Percentiles rank a stretch among this genome's conserved stretches.
These are phyloP conservation scores for Vanessa atalanta DNA, from an alignment of 1,140 invertebrate species.

Conservation along the genomic window DNA sequence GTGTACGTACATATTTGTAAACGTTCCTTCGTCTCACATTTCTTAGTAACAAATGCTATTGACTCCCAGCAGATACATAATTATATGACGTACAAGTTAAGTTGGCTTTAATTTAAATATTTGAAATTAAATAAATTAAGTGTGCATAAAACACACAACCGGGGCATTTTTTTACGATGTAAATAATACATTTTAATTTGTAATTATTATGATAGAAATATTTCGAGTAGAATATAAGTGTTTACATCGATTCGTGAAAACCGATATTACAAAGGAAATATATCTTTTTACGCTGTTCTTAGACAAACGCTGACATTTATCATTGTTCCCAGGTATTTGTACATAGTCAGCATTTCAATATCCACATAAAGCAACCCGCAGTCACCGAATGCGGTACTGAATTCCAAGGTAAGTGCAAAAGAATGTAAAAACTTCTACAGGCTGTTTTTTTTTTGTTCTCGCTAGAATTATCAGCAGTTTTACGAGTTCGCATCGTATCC, in stretches of 20 bases:
- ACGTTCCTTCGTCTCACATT: too few species aligned
- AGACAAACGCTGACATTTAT: constrained; percentile 6
- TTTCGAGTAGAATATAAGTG: too few species aligned
- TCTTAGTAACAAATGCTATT: too few species aligned
- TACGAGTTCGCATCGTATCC: constrained; percentile 19
- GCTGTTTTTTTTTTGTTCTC: constrained; percentile 9
- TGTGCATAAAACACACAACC: too few species aligned
- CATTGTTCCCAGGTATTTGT: constrained; percentile 2
- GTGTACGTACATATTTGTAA: too few species aligned
- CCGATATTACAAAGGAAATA: neutral
- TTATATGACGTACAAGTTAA: too few species aligned
- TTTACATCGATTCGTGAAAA: neutral
- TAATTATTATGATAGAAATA: too few species aligned
- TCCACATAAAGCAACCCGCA: constrained; percentile 14
- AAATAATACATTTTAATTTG: too few species aligned
- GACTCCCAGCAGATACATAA: too few species aligned
- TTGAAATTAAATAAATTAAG: too few species aligned
- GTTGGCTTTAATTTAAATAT: too few species aligned
- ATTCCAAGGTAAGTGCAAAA: constrained; percentile 36
- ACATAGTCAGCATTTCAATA: constrained; percentile 17
- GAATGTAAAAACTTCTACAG: constrained; percentile 22
- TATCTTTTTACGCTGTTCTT: neutral
- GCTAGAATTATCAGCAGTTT: constrained; percentile 22
- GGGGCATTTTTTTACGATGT: too few species aligned
- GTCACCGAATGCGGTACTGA: constrained; percentile 33